Evolutionary conservation across 1,140 invertebrate species (phyloP), one percentile per base, ranked within the genome.

Genomic region (Cotesia vestalis): DNA sequence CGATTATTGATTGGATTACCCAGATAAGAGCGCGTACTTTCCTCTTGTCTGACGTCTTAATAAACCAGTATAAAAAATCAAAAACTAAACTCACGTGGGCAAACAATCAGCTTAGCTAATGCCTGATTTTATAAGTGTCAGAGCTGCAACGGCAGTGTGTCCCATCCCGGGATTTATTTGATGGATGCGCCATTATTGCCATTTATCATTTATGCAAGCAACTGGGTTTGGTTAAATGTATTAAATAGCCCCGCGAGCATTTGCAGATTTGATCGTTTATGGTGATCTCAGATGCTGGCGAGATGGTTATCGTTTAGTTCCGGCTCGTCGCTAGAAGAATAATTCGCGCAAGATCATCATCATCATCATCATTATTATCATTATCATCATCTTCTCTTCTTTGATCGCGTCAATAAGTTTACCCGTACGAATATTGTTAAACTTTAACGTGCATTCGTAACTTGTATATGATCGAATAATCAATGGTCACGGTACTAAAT

Each of bases 101-200:
- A 77, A 82, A 82, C 76, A 76, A 76, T 73, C 77, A 72, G 73
- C 69, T 82, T 81, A 79, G 76, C 78, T 80, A 82, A 74, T 71
- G 46, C 66, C 38, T 36, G 27, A 59, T 40, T 9, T 9, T 4
- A 20, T 27, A 4, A 14, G 36, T 4, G 76, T 71, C 64, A 62
- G 75, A 59, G 73, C 69, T 78, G 40, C 11, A 11, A 46, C 11
- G 40, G 40, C 40, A 46, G 11, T 46, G 40, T 46, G 40, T 46
- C 40, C 60, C 34, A 34, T 46, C 40, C 60, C 34, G 36, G 62
- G 80, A 84, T 83, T 83, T 82, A 82, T 80, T 80, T 83, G 83
- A 84, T 84, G 72, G 82, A 83, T 84, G 79, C 74, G 60, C 40
- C 40, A 27, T 17, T 51, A 34, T 66, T 17, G 4, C 9, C 17